Evolutionary conservation across 2,888 invertebrate species (phyloP), one percentile per base, ranked within the genome.

Genomic region (Stramonita haemastoma): DNA sequence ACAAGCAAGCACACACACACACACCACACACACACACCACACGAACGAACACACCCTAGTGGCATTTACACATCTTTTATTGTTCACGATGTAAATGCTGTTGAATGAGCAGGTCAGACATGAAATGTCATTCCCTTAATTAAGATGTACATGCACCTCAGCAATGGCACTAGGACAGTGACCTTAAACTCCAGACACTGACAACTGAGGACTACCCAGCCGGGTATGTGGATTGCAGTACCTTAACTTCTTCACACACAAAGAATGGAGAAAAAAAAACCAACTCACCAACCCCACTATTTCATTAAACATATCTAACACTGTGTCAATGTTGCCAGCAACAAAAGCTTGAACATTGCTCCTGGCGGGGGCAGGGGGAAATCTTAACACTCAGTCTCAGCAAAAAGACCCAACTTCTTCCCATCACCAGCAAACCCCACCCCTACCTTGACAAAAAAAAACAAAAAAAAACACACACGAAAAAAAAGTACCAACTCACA

Each of bases 31-130:
- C 26, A 66, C 26, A 66, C 19, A 26, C 66, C 1, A 66, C 19
- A 66, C 19, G 19, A 17, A 66, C 19, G 19, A 13, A 66, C 66
- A 32, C 17, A 79, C 26, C 5, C 29, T 11, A 32, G 77, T 79
- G 77, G 77, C 77, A 79, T 79, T 32, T 79, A 19, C 32, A 32
- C 77, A 79, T 79, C 77, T 32, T 79, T 79, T 79, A 79, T 79
- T 79, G 77, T 79, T 79, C 26, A 29, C 32, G 26, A 32, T 79
- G 77, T 79, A 19, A 34, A 79, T 79, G 77, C 77, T 32, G 32
- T 32, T 79, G 77, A 79, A 79, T 79, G 77, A 79, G 19, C 77
- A 29, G 32, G 77, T 32, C 77, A 79, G 77, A 79, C 77, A 79
- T 32, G 32, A 79, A 34, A 15, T 79, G 77, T 79, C 34, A 15